Base-by-base conservation (phyloP, 2,888 invertebrate species). In the Tetheella fluctuosa region DNA sequence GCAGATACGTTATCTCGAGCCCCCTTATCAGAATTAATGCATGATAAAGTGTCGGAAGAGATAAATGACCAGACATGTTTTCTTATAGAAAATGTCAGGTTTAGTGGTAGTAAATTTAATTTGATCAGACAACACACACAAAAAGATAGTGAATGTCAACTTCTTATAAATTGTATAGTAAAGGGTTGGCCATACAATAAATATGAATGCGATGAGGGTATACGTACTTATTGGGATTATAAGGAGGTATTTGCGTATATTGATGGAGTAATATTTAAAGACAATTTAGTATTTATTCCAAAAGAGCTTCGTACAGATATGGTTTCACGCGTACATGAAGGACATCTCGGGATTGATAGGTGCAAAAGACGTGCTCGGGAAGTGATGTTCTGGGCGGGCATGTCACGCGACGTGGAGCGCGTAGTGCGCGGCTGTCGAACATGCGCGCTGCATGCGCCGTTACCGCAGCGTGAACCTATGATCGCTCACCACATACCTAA, bases 341-440 rank as follows among this genome's bases (percentile, higher is more conserved):
- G 75, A 0, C 78, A 77, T 59, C 23, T 75, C 12, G 78, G 75
- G 0, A 73, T 76, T 8, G 75, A 77, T 10, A 53, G 69, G 1
- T 73, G 73, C 52, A 74, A 77, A n/a, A n/a, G n/a, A n/a, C n/a
- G n/a, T n/a, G n/a, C n/a, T n/a, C n/a, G n/a, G n/a, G n/a, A n/a
- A n/a, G 60, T 77, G 0, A 68, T 79, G 68, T 80, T 67, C 54
- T 79, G 78, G 76, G 68, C 70, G 3, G 72, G 73, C n/a, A 69
- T 77, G 59, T 39, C 67, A 1, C 57, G 56, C 0, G 74, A 76
- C 52, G 60, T 77, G 1, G 76, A 77, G 58, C 52, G 54, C 0
- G 17, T 25, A 1, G 73, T 73, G 23, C 67, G 69, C 15, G 37
- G 59, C 1, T 75, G 79, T 54, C 34, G n/a, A 2, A 58, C 63